phyloP scores from a whole-genome alignment of 2,888 invertebrate species.

The Eumacrocentrus americanus region DNA sequence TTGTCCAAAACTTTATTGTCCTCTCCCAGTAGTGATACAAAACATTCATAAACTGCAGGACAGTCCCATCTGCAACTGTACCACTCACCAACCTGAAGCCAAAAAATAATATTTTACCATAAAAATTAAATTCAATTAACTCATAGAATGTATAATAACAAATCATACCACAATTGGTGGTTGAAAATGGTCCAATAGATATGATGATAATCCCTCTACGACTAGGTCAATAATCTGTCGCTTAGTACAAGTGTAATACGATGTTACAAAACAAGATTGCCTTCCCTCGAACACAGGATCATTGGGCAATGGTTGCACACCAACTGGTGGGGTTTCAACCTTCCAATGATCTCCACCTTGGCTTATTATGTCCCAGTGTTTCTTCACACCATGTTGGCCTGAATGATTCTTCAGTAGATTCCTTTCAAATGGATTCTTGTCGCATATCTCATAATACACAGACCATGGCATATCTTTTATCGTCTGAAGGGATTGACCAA shows the following conservation, averaged over 20 bases:
- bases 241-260: constrained; percentile 62
- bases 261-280: constrained; percentile 65
- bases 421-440: constrained; percentile 58
- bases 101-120: neutral
- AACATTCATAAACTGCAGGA: constrained; percentile 45
- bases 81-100: constrained; percentile 42
- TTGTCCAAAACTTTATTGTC: constrained; percentile 35
- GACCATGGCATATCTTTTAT: constrained; percentile 57
- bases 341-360: constrained; percentile 62
- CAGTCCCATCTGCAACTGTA: constrained; percentile 52
- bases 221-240: constrained; percentile 62
- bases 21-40: constrained; percentile 37
- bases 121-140: neutral
- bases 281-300: constrained; percentile 59
- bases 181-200: constrained; percentile 62
- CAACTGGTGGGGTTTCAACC: constrained; percentile 63
- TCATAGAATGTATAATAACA: neutral
- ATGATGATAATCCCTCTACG: constrained; percentile 55
- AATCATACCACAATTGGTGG: constrained; percentile 63
- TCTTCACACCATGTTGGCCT: constrained; percentile 56
- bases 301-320: constrained; percentile 60
- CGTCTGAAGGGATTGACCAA: constrained; percentile 43
- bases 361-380: constrained; percentile 59
- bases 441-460: constrained; percentile 60
- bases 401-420: constrained; percentile 65